Base-by-base conservation (phyloP, 2,113 vertebrate genomes). In the Martes martes region DNA sequence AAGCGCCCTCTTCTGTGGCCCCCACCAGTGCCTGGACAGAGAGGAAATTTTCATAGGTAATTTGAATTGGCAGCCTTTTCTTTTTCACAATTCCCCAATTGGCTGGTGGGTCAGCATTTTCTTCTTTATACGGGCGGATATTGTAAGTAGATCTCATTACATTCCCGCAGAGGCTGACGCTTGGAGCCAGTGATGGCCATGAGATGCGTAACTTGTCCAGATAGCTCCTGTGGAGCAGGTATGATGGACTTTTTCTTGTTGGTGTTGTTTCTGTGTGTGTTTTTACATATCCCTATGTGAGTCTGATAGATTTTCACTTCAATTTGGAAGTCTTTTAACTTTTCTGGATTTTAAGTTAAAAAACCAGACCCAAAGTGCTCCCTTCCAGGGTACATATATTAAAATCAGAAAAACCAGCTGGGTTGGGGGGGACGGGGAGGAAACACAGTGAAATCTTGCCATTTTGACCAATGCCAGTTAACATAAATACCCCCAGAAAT, bases 401-500 rank as follows among this genome's bases (percentile, higher is more conserved):
- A 39, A 67, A 83, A 39, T 24, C 33, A 33, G 67, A 9, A 59
- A 78, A 47, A 21, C 24, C 59, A 69, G 33, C 10, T 33, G 45
- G 14, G 6, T 6, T 1, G 26, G 15, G 23, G 9, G 24, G 50
- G 39, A 42, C 4, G 1, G 11, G 61, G 26, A 13, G 52, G 26
- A 2, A 61, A 63, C 36, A 8, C 52, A 42, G 47, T 19, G 7
- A 57, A 73, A 81, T 59, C 39, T 21, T 92, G 69, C 16, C 23
- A 31, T 91, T 76, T 84, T 39, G 52, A 97, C 42, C 92, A 89
- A 45, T 15, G 42, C 33, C 5, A 83, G 83, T 50, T 6, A 33
- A 90, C 52, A 97, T 95, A 91, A 94, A 59, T 36, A 18, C 23
- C 50, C 89, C 89, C 16, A 96, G 91, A 74, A 96, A 88, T 57